Evolutionary conservation across 2,113 vertebrate genomes (phyloP).

Genomic region (Vombatus ursinus): DNA sequence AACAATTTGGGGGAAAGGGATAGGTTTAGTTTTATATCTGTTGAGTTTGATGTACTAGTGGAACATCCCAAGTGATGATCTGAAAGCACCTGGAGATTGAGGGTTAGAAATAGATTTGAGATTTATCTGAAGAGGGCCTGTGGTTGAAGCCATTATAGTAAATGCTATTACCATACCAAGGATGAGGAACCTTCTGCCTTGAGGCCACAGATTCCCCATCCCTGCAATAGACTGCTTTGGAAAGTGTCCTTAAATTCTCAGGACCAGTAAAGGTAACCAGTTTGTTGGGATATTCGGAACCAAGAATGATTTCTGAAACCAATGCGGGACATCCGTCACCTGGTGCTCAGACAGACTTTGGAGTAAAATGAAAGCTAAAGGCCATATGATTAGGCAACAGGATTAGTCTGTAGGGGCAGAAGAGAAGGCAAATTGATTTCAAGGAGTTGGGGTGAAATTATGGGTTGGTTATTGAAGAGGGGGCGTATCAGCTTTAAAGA

Average conservation of each 20-base stretch:
- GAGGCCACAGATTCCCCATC: too few species aligned
- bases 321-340: background rate
- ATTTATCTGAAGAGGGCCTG: background rate
- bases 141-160: background rate
- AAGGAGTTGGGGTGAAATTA: background rate
- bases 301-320: background rate
- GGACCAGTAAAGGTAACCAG: background rate
- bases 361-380: background rate
- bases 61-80: background rate
- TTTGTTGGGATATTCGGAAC: background rate
- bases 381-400: background rate
- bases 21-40: background rate
- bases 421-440: background rate
- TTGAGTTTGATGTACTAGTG: background rate
- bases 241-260: too few species aligned
- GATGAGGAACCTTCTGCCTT: too few species aligned
- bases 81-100: background rate
- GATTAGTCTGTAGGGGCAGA: background rate
- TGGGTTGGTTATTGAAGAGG: background rate
- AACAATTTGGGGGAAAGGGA: too few species aligned
- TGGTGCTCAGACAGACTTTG: background rate
- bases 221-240: too few species aligned
- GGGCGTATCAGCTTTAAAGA: background rate
- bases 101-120: background rate
- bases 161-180: background rate